Conservation (phyloP, 2,113 vertebrate genomes). For the Actenoides lindsayi region DNA sequence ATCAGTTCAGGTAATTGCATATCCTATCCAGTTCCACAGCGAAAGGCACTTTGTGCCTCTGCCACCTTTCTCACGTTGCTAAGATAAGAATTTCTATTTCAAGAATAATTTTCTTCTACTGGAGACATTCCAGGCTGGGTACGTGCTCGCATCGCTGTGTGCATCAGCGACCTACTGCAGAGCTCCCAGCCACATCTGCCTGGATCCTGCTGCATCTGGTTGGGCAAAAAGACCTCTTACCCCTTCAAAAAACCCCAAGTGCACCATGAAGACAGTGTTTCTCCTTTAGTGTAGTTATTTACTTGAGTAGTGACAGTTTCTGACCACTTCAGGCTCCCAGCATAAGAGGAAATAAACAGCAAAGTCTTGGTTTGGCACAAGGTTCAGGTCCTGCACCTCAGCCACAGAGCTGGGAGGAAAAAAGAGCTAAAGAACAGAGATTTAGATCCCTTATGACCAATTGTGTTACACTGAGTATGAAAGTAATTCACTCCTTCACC, state of each 20-base stretch:
- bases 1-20: conserved; percentile 23
- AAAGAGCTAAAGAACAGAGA: not conserved
- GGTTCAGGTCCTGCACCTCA: not conserved
- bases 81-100: conserved; percentile 42
- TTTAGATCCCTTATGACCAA: not conserved
- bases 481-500: not conserved
- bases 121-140: not conserved
- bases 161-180: not conserved
- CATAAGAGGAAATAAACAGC: not conserved
- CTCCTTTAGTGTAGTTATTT: not conserved
- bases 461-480: not conserved
- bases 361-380: not conserved
- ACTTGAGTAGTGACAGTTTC: not conserved
- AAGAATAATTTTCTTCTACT: not conserved
- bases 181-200: not conserved
- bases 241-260: not conserved
- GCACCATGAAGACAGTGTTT: not conserved
- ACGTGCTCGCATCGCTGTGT: fast-evolving
- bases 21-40: not conserved
- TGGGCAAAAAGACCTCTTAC: not conserved
- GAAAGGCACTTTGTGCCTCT: conserved; percentile 14
- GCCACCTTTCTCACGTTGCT: not conserved
- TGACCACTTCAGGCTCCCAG: not conserved
- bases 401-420: not conserved
- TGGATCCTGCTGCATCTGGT: not conserved